Conservation (phyloP, 1,140 invertebrate species). For the Anoplolepis gracilipes region DNA sequence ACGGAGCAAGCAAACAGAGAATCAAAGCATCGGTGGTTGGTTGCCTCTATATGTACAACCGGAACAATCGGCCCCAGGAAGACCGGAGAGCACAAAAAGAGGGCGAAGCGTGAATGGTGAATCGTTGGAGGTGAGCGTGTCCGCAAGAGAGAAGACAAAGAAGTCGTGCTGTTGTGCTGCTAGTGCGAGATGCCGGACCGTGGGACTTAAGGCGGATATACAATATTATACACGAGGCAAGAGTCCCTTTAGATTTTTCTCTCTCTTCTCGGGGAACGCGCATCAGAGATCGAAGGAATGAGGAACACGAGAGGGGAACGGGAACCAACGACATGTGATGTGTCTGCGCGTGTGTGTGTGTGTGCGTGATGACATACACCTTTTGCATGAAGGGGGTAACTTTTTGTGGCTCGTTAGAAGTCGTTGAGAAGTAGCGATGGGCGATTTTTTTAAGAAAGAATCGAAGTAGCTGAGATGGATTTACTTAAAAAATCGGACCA, state of each 20-base stretch:
- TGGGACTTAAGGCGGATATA: constrained; percentile 21
- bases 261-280: constrained; percentile 39
- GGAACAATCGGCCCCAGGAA: constrained; percentile 56
- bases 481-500: too few species aligned
- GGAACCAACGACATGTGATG: constrained; percentile 1
- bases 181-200: constrained; percentile 35
- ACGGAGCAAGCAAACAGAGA: constrained; percentile 51
- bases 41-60: constrained; percentile 42
- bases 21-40: constrained; percentile 36
- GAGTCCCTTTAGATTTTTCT: constrained; percentile 29
- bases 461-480: too few species aligned
- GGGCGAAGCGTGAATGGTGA: constrained; percentile 58
- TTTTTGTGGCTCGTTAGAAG: constrained; percentile 32
- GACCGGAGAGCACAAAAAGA: constrained; percentile 53
- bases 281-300: constrained; percentile 9
- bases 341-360: too few species aligned
- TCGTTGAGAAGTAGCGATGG: constrained; percentile 30
- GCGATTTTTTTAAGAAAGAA: too few species aligned
- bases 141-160: constrained; percentile 50
- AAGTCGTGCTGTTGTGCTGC: constrained; percentile 36
- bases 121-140: constrained; percentile 45
- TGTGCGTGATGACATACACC: too few species aligned
- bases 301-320: constrained; percentile 12
- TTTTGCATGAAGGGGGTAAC: not conserved
- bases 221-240: constrained; percentile 17